Percentiles rank a stretch among this genome's conserved stretches.
Conservation (phyloP, 2,797 vertebrate genomes). For the Microctenopoma lineatum region DNA sequence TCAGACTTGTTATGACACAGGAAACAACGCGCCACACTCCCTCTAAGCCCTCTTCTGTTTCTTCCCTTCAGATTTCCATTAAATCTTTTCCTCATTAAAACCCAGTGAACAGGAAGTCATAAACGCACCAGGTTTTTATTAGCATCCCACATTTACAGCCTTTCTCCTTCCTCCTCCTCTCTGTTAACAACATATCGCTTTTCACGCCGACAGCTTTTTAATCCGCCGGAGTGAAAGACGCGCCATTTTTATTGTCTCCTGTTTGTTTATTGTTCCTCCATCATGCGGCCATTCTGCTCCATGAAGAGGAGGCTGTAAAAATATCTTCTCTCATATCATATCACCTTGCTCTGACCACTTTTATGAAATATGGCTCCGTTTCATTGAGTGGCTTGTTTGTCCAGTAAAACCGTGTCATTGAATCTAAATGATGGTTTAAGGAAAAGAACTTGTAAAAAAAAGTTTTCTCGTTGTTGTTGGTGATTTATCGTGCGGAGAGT, state of each 20-base stretch:
- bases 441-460: slow-evolving; percentile 21
- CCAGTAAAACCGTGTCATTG: slow-evolving; percentile 48
- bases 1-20: neutral
- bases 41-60: slow-evolving; percentile 9
- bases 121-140: slow-evolving; percentile 62
- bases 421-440: slow-evolving; percentile 41
- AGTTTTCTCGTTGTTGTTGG: neutral
- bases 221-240: slow-evolving; percentile 66
- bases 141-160: slow-evolving; percentile 48
- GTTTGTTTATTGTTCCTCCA: slow-evolving; percentile 69
- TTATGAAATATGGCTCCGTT: slow-evolving; percentile 56
- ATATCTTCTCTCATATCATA: slow-evolving; percentile 50
- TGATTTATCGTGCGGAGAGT: slow-evolving; percentile 7
- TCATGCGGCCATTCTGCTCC: slow-evolving; percentile 59
- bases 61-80: slow-evolving; percentile 53
- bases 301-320: slow-evolving; percentile 62
- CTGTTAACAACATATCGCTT: slow-evolving; percentile 33
- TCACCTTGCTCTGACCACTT: slow-evolving; percentile 33
- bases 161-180: slow-evolving; percentile 31
- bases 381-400: slow-evolving; percentile 60
- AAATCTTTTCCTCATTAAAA: slow-evolving; percentile 62
- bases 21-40: neutral
- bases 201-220: slow-evolving; percentile 57
- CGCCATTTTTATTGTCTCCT: slow-evolving; percentile 53
- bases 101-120: slow-evolving; percentile 50